These are phyloP conservation scores for Caenorhabditis angaria DNA, from an alignment of 2,888 invertebrate genomes.

Conservation along the genomic window DNA sequence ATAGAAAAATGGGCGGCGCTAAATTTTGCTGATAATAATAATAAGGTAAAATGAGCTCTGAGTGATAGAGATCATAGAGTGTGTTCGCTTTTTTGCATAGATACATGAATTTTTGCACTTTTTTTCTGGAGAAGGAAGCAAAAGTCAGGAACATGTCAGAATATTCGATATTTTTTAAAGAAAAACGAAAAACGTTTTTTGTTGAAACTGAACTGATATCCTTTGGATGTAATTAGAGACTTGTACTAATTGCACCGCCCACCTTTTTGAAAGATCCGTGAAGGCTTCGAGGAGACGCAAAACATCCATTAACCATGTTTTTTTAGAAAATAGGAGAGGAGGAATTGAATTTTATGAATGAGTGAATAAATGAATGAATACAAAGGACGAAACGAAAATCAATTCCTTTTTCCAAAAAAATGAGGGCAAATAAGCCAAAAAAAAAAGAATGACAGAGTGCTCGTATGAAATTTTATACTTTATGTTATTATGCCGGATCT, in stretches of 20 bases:
- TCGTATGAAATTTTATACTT: not conserved
- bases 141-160: no score
- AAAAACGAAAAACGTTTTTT: no score
- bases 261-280: constrained; percentile 39
- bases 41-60: no score
- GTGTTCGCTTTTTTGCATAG: not conserved
- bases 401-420: not conserved
- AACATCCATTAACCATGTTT: constrained; percentile 42
- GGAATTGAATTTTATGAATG: not conserved
- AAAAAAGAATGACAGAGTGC: not conserved
- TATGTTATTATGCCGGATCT: not conserved
- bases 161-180: no score
- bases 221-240: no score
- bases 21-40: no score
- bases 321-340: not conserved
- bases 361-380: no score
- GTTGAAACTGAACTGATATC: no score
- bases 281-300: constrained; percentile 27
- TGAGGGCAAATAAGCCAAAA: not conserved
- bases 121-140: not conserved
- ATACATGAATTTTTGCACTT: not conserved
- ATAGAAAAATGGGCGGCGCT: no score
- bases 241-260: no score
- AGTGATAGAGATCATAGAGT: no score
- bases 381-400: not conserved